A percentile compares a stretch with the other conserved stretches of the same genome.
Evolutionary conservation across 2,888 invertebrate genomes (phyloP).

Genomic region (Drosophila sordidula): DNA sequence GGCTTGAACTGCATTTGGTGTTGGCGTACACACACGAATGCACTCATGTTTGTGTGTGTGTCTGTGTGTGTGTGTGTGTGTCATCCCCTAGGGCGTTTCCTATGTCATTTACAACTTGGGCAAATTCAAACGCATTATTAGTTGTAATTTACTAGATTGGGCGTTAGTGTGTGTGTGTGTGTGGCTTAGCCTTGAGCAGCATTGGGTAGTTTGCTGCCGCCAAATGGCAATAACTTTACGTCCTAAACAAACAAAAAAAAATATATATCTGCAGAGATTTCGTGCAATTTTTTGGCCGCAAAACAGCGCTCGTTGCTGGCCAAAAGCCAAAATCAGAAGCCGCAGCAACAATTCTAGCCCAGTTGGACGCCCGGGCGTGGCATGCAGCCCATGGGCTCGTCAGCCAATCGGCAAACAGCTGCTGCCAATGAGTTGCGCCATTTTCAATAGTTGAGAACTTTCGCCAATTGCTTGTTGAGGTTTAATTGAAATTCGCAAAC

Average conservation of each 20-base stretch:
- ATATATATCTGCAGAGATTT: constrained; percentile 14
- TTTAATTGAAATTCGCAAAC: constrained; percentile 41
- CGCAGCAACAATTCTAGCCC: not conserved
- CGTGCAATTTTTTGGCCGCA: not conserved
- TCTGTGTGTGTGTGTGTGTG: not conserved
- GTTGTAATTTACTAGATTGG: constrained; percentile 43
- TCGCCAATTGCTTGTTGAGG: constrained; percentile 29
- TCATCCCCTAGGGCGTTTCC: constrained; percentile 8
- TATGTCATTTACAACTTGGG: constrained; percentile 35
- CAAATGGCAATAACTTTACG: constrained; percentile 24
- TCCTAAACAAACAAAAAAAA: not conserved
- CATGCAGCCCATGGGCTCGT: not conserved
- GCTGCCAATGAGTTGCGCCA: constrained; percentile 15
- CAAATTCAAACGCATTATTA: constrained; percentile 46
- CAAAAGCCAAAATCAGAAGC: constrained; percentile 26
- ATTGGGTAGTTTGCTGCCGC: constrained; percentile 10
- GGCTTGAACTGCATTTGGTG: constrained; percentile 27
- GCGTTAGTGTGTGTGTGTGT: not conserved
- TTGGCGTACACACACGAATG: constrained; percentile 1
- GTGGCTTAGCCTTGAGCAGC: constrained; percentile 13
- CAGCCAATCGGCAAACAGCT: constrained; percentile 18
- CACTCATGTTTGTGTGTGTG: not conserved
- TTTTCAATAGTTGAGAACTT: constrained; percentile 27
- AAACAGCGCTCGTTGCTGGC: constrained; percentile 14
- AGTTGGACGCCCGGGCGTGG: constrained; percentile 11